Evolutionary conservation across 2,113 vertebrate genomes (phyloP), one percentile per base, ranked within the genome.

Genomic region (Neopipo cinnamomea): DNA sequence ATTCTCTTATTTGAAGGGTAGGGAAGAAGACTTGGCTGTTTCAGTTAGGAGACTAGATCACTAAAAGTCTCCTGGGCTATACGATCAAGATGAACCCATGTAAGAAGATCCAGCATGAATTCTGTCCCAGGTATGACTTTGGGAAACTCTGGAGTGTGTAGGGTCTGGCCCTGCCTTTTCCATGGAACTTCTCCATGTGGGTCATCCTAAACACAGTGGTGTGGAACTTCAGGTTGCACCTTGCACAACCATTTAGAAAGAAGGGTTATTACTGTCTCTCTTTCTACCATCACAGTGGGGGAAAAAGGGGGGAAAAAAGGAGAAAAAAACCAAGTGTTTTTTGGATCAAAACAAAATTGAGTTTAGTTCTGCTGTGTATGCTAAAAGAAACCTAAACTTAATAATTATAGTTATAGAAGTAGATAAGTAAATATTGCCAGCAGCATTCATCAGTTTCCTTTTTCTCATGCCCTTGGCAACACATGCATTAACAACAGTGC

Each of bases 271-370:
- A 20, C 28, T 23, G 4, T 33, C 37, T 49, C 24, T 41, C 14
- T 39, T 24, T 44, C 22, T 5, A 12, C 12, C 21, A 39, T 28
- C n/a, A 59, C 17, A 39, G 8, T 39, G 44, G 28, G 11, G 53
- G 76, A 49, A 7, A 11, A 62, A 59, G 9, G 7, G 1, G 8
- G 3, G 1, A 0, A 7, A 21, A 50, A 14, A 12, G 0, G 6
- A 2, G 1, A 1, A 7, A 27, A 15, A 33, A 44, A 6, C 3
- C 28, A 17, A 33, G 1, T 1, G 3, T 63, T 66, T 84, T 66
- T 66, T 74, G 2, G 18, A 59, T 56, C 14, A 30, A 19, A 5
- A 18, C 8, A 73, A 93, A 85, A 59, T 5, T 28, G 50, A 58
- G 8, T 49, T 80, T 63, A 53, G 12, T 44, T 22, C 33, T 83